Conservation (phyloP, 2,888 invertebrate genomes). For the Suillia variegata region DNA sequence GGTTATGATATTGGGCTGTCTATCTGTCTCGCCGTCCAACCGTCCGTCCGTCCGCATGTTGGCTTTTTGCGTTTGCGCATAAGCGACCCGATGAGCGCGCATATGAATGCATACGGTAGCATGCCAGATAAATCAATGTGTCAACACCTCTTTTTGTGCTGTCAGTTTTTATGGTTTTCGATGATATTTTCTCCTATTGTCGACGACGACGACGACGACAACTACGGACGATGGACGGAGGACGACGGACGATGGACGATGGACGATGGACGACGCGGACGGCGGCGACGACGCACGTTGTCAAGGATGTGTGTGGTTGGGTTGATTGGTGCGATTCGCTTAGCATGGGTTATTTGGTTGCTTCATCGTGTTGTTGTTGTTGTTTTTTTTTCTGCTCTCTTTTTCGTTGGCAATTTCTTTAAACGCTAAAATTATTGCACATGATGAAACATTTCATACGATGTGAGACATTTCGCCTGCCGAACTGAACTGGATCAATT, state of each 20-base stretch:
- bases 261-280: not conserved
- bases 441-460: slow-evolving; percentile 49
- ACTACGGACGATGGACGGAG: slow-evolving; percentile 5
- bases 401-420: slow-evolving; percentile 37
- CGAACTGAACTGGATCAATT: slow-evolving; percentile 60
- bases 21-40: not conserved
- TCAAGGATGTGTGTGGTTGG: slow-evolving; percentile 28
- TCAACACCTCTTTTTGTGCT: slow-evolving; percentile 62
- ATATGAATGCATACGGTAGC: slow-evolving; percentile 46
- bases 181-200: slow-evolving; percentile 59
- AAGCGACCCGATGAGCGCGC: no score
- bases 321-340: slow-evolving; percentile 25
- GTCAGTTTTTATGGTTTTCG: slow-evolving; percentile 60
- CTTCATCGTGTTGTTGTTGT: no score
- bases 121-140: slow-evolving; percentile 62
- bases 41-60: no score
- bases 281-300: slow-evolving; percentile 31
- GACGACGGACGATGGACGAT: no score
- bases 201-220: slow-evolving; percentile 31
- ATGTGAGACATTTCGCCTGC: slow-evolving; percentile 38
- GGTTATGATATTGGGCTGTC: slow-evolving; percentile 46
- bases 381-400: slow-evolving; percentile 9
- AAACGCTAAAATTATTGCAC: slow-evolving; percentile 53
- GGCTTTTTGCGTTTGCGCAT: not conserved
- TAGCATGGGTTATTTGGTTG: not conserved